Evolutionary conservation across 2,888 invertebrate genomes (phyloP), one percentile per base, ranked within the genome.

Genomic region (Noctua pronuba): DNA sequence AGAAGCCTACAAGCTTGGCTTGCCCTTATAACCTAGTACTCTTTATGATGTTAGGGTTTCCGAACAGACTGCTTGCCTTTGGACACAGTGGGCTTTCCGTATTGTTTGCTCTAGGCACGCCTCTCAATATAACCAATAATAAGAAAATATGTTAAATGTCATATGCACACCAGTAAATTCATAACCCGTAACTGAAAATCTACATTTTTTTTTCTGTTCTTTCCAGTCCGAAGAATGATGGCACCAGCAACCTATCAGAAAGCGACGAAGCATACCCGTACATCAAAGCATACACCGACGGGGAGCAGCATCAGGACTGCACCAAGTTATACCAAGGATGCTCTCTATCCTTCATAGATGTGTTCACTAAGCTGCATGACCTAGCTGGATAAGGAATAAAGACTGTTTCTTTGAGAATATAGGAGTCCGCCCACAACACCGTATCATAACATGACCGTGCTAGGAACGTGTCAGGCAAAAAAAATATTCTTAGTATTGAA

Each of bases 281-380:
- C 89, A 94, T 97, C 73, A 95, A 97, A 18, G 98, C 98, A 1
- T 97, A 95, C 81, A 91, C 92, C 60, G 89, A 95, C 3, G 97
- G 97, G 31, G 92, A 92, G 21, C 83, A 93, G 0, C 92, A 93
- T 46, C 88, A 93, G 73, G 92, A 95, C 75, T 97, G 97, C 87
- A 77, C 80, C 4, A 82, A 81, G 41, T 86, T 92, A 18, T 97
- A 95, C 84, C 78, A 90, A 7, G 92, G 93, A 66, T 97, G 97
- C 77, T 81, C 91, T 8, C 81, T 94, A n/a, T 93, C 95, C n/a
- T 91, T 97, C 0, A 88, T 95, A n/a, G 96, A 97, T 84, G 89
- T 95, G 80, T 97, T 97, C 86, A 94, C 96, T 24, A 93, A 92
- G 84, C 73, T 92, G 18, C 92, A 94, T 73, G 83, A 88, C 35